These are phyloP conservation scores for Camponotus floridanus DNA, from an alignment of 1,140 invertebrate species.

Conservation along the genomic window DNA sequence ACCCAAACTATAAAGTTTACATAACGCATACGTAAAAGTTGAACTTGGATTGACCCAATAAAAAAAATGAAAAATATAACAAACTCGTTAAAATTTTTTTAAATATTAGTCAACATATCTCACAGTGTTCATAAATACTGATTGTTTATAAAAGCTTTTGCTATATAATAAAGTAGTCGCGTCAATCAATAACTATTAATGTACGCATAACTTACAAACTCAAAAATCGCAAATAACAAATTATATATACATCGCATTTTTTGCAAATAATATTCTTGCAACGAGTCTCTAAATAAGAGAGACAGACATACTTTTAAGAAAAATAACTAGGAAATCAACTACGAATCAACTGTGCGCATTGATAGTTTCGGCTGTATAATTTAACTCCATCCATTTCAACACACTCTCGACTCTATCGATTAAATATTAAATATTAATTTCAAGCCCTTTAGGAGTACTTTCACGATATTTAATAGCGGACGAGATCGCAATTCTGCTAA, in stretches of 20 bases:
- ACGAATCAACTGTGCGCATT: background rate
- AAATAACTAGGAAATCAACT: slow-evolving; percentile 53
- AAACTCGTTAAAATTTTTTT: slow-evolving; percentile 50
- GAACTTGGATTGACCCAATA: slow-evolving; percentile 3
- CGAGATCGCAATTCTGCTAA: slow-evolving; percentile 21
- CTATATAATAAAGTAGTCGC: slow-evolving; percentile 26
- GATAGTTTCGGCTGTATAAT: slow-evolving; percentile 17
- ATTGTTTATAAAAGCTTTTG: slow-evolving; percentile 38
- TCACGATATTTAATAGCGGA: slow-evolving; percentile 42
- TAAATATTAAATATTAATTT: slow-evolving; percentile 42
- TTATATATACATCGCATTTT: background rate
- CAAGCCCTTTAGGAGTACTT: slow-evolving; percentile 41
- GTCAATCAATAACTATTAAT: slow-evolving; percentile 33
- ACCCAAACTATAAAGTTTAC: slow-evolving; percentile 26
- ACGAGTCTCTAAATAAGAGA: slow-evolving; percentile 31
- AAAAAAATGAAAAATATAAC: slow-evolving; percentile 48
- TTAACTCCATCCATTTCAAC: background rate
- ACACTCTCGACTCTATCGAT: slow-evolving; percentile 13
- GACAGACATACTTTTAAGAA: background rate
- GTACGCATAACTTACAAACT: background rate
- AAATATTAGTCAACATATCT: slow-evolving; percentile 49
- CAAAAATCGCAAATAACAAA: slow-evolving; percentile 15
- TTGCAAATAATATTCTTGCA: slow-evolving; percentile 4
- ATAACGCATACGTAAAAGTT: slow-evolving; percentile 33
- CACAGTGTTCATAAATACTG: slow-evolving; percentile 50